A percentile compares a stretch with the other conserved stretches of the same genome.
Evolutionary conservation across 92 coral and sea anemone species (phyloP).

Genomic region (Pocillopora meandrina): DNA sequence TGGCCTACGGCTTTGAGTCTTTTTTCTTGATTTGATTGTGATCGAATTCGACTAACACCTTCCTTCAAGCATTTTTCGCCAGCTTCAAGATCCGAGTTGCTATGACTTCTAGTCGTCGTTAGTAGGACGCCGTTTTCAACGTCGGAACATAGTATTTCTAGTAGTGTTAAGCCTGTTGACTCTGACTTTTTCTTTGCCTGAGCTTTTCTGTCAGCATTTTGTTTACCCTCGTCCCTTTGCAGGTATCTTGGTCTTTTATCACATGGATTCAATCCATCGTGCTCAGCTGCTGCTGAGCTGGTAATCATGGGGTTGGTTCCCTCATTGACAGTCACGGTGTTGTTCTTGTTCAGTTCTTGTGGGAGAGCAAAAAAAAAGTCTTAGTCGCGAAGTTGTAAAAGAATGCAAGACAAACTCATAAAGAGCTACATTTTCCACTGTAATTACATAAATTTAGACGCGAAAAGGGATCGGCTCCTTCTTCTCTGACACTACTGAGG

Average conservation of each 20-base stretch:
- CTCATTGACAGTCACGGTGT: background rate
- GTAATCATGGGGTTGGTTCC: background rate
- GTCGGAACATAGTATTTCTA: conserved; percentile 34
- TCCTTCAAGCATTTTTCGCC: background rate
- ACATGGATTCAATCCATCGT: too few species aligned
- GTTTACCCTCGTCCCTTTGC: background rate
- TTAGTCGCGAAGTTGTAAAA: too few species aligned
- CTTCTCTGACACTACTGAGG: too few species aligned
- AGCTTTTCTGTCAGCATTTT: background rate
- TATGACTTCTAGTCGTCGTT: background rate
- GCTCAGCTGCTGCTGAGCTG: background rate
- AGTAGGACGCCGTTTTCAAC: conserved; percentile 23
- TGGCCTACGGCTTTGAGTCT: background rate
- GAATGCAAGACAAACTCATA: too few species aligned
- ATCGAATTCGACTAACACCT: background rate
- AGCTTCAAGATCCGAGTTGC: background rate
- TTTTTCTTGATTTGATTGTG: background rate
- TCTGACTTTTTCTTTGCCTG: conserved; percentile 1
- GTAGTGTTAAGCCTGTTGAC: background rate
- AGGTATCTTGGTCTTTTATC: conserved; percentile 3
- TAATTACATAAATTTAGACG: too few species aligned
- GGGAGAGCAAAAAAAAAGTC: background rate
- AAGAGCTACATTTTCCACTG: too few species aligned
- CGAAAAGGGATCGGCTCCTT: too few species aligned
- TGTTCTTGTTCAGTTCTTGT: conserved; percentile 3